phyloP scores from a whole-genome alignment of 2,888 invertebrate species.

The Scaptomyza parva region DNA sequence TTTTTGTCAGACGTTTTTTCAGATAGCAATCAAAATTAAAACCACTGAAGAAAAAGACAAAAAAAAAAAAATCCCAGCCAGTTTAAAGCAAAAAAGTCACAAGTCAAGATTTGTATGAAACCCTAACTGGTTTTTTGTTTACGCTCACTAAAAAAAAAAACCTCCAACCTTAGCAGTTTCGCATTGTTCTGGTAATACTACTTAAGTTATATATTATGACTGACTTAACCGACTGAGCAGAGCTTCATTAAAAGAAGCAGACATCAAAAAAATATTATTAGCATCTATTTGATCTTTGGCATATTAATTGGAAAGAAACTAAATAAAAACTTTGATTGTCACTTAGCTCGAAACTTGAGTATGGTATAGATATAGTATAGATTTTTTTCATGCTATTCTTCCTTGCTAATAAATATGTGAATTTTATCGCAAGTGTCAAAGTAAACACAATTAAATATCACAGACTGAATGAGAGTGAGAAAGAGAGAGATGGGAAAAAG shows the following conservation, averaged over 20 bases:
- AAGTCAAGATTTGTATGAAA: slow-evolving; percentile 56
- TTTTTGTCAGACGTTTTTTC: slow-evolving; percentile 8
- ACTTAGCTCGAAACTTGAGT: not conserved
- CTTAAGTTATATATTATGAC: slow-evolving; percentile 6
- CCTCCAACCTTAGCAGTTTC: slow-evolving; percentile 4
- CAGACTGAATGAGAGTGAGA: not conserved
- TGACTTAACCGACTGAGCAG: slow-evolving; percentile 20
- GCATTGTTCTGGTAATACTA: slow-evolving; percentile 25
- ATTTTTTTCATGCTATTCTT: not conserved
- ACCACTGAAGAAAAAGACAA: not conserved
- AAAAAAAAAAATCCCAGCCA: slow-evolving; percentile 30
- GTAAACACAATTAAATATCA: not conserved
- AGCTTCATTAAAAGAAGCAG: slow-evolving; percentile 8
- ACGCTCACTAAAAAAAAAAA: slow-evolving; percentile 9
- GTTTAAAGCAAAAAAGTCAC: slow-evolving; percentile 53
- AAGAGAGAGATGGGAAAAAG: not conserved
- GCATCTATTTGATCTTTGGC: not conserved
- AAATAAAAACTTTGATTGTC: not conserved
- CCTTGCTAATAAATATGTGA: not conserved
- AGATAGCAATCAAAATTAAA: slow-evolving; percentile 8
- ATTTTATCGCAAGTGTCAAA: not conserved
- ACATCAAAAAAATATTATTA: not conserved
- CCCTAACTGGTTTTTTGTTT: slow-evolving; percentile 59
- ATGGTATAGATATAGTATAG: not conserved
- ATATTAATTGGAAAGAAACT: not conserved